Evolutionary conservation across 2,797 vertebrate genomes (phyloP).

Genomic region (Ambastaia sidthimunki): DNA sequence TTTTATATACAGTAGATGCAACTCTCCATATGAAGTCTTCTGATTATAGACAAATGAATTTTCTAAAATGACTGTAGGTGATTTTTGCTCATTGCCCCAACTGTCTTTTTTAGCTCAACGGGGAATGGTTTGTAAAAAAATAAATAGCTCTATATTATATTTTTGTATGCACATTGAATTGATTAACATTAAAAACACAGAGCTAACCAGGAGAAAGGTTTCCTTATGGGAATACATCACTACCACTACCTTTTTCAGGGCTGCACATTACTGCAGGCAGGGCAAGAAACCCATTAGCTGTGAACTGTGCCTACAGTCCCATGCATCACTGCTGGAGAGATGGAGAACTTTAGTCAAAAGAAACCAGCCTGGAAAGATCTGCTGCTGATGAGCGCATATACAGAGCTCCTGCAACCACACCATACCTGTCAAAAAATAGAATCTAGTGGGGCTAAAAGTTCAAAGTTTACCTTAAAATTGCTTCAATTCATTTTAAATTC

Average conservation of each 20-base stretch:
- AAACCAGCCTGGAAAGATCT: constrained; percentile 11
- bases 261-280: not conserved
- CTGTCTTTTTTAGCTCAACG: too few relatives aligned
- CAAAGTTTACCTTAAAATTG: constrained; percentile 6
- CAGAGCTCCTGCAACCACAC: constrained; percentile 23
- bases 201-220: not conserved
- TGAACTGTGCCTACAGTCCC: constrained; percentile 8
- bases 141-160: not conserved
- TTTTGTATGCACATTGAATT: too few relatives aligned
- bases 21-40: too few relatives aligned
- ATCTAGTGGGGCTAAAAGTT: constrained; percentile 10
- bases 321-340: constrained; percentile 9
- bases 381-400: not conserved
- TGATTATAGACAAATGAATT: too few relatives aligned
- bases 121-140: too few relatives aligned
- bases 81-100: too few relatives aligned
- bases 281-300: constrained; percentile 1
- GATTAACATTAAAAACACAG: not conserved
- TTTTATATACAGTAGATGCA: too few relatives aligned
- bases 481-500: not conserved
- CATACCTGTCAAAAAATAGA: constrained; percentile 7
- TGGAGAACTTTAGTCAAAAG: constrained; percentile 24
- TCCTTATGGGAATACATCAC: not conserved
- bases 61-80: too few relatives aligned
- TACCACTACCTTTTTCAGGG: not conserved